phyloP scores from a whole-genome alignment of 2,113 vertebrate genomes.

The Oxyruncus cristatus region DNA sequence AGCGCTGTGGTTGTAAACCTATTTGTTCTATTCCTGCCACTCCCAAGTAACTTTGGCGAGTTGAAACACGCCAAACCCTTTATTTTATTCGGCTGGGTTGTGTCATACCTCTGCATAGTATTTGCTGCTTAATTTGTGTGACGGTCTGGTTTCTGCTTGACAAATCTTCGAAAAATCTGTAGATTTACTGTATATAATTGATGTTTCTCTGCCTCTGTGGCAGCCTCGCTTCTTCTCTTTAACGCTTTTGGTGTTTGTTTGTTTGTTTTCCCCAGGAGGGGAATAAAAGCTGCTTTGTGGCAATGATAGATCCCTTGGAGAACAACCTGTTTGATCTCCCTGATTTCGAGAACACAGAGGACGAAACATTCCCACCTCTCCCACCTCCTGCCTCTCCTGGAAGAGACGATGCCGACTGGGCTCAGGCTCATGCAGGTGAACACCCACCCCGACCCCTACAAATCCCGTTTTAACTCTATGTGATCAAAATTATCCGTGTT shows the following conservation, averaged over 20 bases:
- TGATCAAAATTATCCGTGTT: rapidly evolving
- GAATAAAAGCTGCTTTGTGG: neutral
- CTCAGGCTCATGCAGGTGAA: constrained; percentile 72
- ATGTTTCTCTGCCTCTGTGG: neutral
- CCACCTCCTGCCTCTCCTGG: constrained; percentile 87
- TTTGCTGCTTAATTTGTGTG: neutral
- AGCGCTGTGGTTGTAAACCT: neutral
- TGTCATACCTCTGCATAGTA: neutral
- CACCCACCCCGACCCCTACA: neutral
- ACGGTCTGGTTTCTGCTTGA: neutral
- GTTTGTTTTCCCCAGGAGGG: neutral
- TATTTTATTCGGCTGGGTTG: neutral
- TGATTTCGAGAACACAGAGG: constrained; percentile 77
- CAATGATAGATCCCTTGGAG: constrained; percentile 75
- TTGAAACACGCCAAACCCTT: neutral
- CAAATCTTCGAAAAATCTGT: neutral
- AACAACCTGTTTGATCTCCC: constrained; percentile 70
- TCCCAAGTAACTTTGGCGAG: neutral
- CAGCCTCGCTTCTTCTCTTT: neutral
- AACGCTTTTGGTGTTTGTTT: neutral
- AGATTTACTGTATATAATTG: rapidly evolving
- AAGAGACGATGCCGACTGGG: constrained; percentile 56
- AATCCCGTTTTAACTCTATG: neutral
- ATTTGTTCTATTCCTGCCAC: rapidly evolving
- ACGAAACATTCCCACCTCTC: constrained; percentile 85